Conservation (phyloP, 2,888 invertebrate species). For the Synanthedon myopaeformis region DNA sequence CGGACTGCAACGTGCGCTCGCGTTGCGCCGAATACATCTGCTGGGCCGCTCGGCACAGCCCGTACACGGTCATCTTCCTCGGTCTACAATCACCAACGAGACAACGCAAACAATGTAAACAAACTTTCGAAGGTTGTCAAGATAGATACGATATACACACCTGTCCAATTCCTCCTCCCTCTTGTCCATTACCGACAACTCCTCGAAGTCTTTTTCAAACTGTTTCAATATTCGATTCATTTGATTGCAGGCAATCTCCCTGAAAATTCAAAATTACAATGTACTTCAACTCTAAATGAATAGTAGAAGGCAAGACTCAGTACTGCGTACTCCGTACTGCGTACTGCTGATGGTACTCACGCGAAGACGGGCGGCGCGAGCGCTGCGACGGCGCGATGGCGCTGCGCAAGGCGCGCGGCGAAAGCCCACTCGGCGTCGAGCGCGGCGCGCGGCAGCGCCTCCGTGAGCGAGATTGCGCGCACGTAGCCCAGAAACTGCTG, state of each 20-base stretch:
- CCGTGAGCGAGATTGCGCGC: constrained; percentile 82
- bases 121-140: too few relatives aligned
- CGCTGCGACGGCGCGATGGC: constrained; percentile 79
- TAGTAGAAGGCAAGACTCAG: too few relatives aligned
- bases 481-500: constrained; percentile 90
- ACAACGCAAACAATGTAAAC: too few relatives aligned
- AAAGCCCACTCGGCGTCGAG: constrained; percentile 92
- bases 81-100: too few relatives aligned
- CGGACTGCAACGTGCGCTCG: constrained; percentile 82
- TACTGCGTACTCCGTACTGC: too few relatives aligned
- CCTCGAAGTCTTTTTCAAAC: constrained; percentile 72
- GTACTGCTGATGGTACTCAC: too few relatives aligned
- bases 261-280: constrained; percentile 14
- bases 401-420: constrained; percentile 81
- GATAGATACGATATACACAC: constrained; percentile 10
- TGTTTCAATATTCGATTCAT: constrained; percentile 62
- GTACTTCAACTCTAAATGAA: too few relatives aligned
- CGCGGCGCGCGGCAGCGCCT: constrained; percentile 78
- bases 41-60: constrained; percentile 83
- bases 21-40: constrained; percentile 81
- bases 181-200: constrained; percentile 49
- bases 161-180: constrained; percentile 29
- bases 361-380: constrained; percentile 84
- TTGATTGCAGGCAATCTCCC: constrained; percentile 57
- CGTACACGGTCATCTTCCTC: constrained; percentile 22